Evolutionary conservation across 2,113 vertebrate species (phyloP), one percentile per base, ranked within the genome.

Genomic region (Phasianus colchicus): DNA sequence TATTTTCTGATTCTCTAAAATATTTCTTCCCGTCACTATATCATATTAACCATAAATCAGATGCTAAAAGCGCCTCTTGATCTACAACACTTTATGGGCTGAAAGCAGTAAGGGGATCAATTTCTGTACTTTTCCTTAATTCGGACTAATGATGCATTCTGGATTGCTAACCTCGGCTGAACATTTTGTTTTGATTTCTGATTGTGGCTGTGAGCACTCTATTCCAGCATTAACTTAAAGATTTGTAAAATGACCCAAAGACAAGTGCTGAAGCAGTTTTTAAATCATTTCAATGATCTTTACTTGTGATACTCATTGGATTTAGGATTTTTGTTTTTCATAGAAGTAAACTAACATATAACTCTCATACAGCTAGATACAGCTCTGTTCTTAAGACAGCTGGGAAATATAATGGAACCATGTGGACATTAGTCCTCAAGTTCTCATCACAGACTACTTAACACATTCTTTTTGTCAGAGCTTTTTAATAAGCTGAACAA

Each of bases 401-500:
- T 84, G 43, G 17, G 57, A 87, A 87, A 57, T 75, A 61, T 0
- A 2, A 43, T 29, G 71, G 9, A 65, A 8, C 4, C 20, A 73
- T 54, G 43, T 42, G 58, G 40, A 73, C 18, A 70, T 54, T 15
- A 47, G 25, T 48, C 58, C 40, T 76, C 40, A 80, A 63, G 66
- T 76, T 80, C 45, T 87, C 9, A 10, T 36, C 65, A 45, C 14
- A 83, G 63, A 45, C 30, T 6, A 30, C 6, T 79, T 69, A 69
- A 22, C 12, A 57, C 10, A 3, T 73, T 71, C 82, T 36, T 0
- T 0, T 73, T 79, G 22, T 20, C 27, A 76, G 15, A 87, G n/a
- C 11, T 42, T 61, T 82, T 89, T 54, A 92, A 89, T 76, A 85
- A 82, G 22, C 19, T 79, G 27, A 65, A 29, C 13, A 86, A 42